Evolutionary conservation across 2,888 invertebrate species (phyloP), one percentile per base, ranked within the genome.

Genomic region (Cataglyphis rosenhaueri): DNA sequence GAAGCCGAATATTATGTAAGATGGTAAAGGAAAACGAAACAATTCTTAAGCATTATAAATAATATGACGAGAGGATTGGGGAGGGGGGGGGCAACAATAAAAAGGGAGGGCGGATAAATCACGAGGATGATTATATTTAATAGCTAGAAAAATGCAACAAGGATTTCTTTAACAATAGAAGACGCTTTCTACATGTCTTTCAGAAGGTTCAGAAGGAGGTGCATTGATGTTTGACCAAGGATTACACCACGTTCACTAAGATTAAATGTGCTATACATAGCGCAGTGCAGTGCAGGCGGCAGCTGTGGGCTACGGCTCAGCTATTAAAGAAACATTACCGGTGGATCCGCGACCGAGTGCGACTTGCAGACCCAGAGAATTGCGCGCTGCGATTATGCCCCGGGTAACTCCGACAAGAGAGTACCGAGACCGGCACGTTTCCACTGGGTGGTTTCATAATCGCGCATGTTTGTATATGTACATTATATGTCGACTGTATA

Each of bases 281-380:
- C 94, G 94, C 91, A 92, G 93, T 94, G 94, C 94, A 94, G 92
- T 94, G 93, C 94, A 94, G 92, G 94, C 93, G 92, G 93, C 93
- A 93, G 93, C 93, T 94, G 94, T 94, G 93, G 92, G 93, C 93
- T 94, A 94, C 93, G 93, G 92, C 94, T 94, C 93, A 93, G 91
- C 90, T 93, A 92, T 89, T 35, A 35, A 87, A 91, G 89, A 91
- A 89, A 90, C 87, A 91, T 91, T 90, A 92, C 91, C 91, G 90
- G 90, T 88, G 87, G 87, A 89, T 87, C 84, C 90, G 88, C 90
- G 91, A 92, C 91, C 92, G 86, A 92, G 89, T 92, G 92, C 52
- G 90, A 91, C 88, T 52, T 79, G 92, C 91, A 93, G 92, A 92
- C 91, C 90, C 91, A 90, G 86, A 87, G 84, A 86, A 85, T 89